Evolutionary conservation across 2,797 vertebrate species (phyloP).

Genomic region (Tolypeutes matacus): DNA sequence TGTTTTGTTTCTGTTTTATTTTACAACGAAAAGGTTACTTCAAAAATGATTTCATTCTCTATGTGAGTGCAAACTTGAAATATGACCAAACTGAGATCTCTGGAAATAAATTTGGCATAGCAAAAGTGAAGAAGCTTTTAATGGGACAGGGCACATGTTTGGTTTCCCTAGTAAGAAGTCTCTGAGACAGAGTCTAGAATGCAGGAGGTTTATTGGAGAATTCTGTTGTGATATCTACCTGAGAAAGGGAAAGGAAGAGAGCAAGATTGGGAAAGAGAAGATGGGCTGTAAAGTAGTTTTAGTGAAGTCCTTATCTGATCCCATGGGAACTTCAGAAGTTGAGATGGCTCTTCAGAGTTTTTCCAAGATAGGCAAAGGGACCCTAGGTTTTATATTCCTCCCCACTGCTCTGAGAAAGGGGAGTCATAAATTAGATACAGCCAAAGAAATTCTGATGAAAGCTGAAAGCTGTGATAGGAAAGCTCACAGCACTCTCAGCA

Average conservation of each 20-base stretch:
- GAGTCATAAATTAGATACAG: neutral
- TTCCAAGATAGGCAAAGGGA: neutral
- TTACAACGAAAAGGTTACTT: neutral
- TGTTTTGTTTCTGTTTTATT: conserved; percentile 47
- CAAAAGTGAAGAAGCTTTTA: conserved; percentile 22
- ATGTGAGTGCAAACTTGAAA: conserved; percentile 14
- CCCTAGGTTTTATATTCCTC: neutral
- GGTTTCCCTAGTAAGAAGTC: neutral
- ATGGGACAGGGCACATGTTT: neutral
- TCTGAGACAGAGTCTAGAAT: neutral
- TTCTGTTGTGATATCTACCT: neutral
- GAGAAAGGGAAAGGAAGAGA: neutral
- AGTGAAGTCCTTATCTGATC: neutral
- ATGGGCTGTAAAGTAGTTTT: neutral
- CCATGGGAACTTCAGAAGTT: neutral
- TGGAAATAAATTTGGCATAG: conserved; percentile 25
- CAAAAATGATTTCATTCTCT: neutral
- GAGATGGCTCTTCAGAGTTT: neutral
- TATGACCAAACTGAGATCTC: neutral
- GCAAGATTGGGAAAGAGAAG: neutral
- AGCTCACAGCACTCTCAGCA: neutral
- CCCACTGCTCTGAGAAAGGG: neutral
- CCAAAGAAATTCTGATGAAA: neutral
- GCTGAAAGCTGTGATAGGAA: neutral
- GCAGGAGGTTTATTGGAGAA: neutral